These are phyloP conservation scores for Pagetopsis macropterus DNA, from an alignment of 2,797 vertebrate species.

Conservation along the genomic window DNA sequence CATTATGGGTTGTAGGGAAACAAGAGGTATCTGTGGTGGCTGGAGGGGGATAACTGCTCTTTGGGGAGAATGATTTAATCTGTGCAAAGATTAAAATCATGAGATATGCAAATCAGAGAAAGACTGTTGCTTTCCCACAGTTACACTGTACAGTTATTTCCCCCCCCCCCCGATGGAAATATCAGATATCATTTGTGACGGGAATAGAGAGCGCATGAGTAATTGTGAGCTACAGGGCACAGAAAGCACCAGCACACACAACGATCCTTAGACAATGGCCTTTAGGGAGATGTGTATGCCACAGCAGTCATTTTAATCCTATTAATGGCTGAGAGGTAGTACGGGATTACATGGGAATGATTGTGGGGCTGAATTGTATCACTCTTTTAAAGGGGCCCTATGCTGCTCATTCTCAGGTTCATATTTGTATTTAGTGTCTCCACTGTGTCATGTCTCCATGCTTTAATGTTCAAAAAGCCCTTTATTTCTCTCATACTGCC, in stretches of 20 bases:
- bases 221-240: constrained; percentile 41
- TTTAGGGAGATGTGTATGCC: constrained; percentile 38
- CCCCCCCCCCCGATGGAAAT: constrained; percentile 37
- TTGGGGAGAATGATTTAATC: constrained; percentile 4
- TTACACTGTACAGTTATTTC: not conserved
- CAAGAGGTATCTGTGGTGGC: not conserved
- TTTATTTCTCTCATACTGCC: too few relatives aligned
- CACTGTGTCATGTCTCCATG: too few relatives aligned
- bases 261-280: constrained; percentile 30
- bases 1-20: not conserved
- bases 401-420: too few relatives aligned
- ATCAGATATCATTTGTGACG: constrained; percentile 54
- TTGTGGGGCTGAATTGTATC: not conserved
- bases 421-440: too few relatives aligned
- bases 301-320: constrained; percentile 2
- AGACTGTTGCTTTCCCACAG: not conserved
- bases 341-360: not conserved
- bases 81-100: constrained; percentile 2
- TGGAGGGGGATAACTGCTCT: not conserved
- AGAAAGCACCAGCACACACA: constrained; percentile 29
- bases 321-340: constrained; percentile 30
- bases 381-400: not conserved
- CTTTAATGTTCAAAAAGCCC: too few relatives aligned
- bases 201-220: constrained; percentile 39
- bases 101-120: not conserved